Percentiles rank a stretch among this genome's conserved stretches.
Evolutionary conservation across 2,888 invertebrate genomes (phyloP).

Genomic region (Frankliniella intonsa): DNA sequence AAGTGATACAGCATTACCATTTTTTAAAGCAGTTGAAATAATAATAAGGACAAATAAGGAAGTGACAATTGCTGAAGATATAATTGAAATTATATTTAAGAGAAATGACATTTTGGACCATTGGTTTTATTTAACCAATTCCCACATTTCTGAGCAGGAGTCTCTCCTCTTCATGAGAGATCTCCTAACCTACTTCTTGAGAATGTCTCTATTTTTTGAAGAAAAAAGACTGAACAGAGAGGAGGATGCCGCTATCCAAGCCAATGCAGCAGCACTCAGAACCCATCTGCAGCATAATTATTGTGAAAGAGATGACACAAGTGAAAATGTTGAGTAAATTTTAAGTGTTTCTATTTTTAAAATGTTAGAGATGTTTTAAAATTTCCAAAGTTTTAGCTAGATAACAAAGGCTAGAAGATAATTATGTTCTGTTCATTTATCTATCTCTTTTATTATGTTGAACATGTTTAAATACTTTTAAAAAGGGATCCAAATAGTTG

Average conservation of each 20-base stretch:
- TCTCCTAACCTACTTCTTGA: neutral
- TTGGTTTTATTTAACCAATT: neutral
- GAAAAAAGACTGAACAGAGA: neutral
- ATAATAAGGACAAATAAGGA: neutral
- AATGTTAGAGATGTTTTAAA: no score
- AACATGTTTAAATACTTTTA: no score
- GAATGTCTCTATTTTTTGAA: neutral
- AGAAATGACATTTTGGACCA: neutral
- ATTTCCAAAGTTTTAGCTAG: neutral
- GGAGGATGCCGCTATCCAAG: neutral
- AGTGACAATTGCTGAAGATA: neutral
- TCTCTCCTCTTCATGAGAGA: neutral
- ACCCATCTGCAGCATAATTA: neutral
- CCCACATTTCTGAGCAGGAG: neutral
- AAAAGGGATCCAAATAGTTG: no score
- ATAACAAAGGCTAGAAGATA: no score
- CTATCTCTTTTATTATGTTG: no score
- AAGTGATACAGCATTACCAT: neutral
- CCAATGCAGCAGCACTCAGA: neutral
- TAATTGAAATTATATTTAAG: neutral
- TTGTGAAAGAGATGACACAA: neutral
- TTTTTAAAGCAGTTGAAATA: neutral
- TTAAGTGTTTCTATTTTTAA: neutral
- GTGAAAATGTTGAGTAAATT: neutral
- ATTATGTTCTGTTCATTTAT: no score